Conservation (phyloP, 2,888 invertebrate genomes). For the Zhuqinia jingwanae region DNA sequence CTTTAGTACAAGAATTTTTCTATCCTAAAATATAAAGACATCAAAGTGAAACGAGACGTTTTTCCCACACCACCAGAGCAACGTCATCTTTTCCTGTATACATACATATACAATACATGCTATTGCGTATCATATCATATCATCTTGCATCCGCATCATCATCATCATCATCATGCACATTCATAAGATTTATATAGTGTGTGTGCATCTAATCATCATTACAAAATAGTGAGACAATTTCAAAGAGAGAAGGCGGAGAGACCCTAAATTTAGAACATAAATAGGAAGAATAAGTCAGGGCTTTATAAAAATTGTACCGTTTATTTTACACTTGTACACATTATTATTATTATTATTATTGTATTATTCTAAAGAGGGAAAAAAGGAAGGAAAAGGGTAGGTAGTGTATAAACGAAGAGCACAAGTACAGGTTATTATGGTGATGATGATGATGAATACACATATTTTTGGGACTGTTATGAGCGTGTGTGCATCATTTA, state of each 20-base stretch:
- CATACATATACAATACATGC: too few relatives aligned
- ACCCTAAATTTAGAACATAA: slow-evolving; percentile 53
- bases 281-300: slow-evolving; percentile 57
- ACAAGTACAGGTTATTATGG: slow-evolving; percentile 16
- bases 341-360: too few relatives aligned
- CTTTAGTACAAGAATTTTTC: not conserved
- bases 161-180: not conserved
- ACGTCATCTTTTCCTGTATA: not conserved
- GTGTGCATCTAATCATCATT: slow-evolving; percentile 24
- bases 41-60: not conserved
- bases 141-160: slow-evolving; percentile 35
- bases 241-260: slow-evolving; percentile 19
- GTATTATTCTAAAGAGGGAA: not conserved
- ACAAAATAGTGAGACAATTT: slow-evolving; percentile 17
- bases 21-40: not conserved
- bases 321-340: slow-evolving; percentile 42
- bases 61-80: not conserved
- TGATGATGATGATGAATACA: not conserved
- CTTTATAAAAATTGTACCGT: slow-evolving; percentile 62
- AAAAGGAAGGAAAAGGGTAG: not conserved
- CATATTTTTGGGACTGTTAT: not conserved
- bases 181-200: too few relatives aligned
- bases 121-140: slow-evolving; percentile 38
- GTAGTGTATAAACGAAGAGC: slow-evolving; percentile 1
- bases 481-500: slow-evolving; percentile 8